phyloP scores from a whole-genome alignment of 2,888 invertebrate species.

The Temnothorax unifasciatus region DNA sequence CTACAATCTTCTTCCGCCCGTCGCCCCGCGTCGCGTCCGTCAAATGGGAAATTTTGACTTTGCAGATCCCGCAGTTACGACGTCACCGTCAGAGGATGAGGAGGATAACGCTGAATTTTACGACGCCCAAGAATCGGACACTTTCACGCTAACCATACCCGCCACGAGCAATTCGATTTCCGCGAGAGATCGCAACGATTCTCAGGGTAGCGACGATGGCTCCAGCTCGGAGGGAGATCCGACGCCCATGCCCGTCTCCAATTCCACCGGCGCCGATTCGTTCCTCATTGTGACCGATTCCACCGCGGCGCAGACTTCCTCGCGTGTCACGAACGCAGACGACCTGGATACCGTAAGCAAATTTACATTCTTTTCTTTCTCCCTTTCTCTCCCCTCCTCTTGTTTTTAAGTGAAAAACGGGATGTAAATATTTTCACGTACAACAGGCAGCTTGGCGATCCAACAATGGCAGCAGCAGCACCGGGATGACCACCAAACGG shows the following conservation, averaged over 20 bases:
- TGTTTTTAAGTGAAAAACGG: background rate
- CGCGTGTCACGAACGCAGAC: conserved; percentile 70
- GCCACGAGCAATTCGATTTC: conserved; percentile 78
- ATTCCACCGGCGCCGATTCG: conserved; percentile 78
- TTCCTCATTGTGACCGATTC: conserved; percentile 82
- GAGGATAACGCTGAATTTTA: conserved; percentile 88
- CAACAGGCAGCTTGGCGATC: conserved; percentile 82
- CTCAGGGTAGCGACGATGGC: conserved; percentile 85
- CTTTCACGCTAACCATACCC: conserved; percentile 83
- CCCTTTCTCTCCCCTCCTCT: background rate
- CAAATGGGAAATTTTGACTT: conserved; percentile 29
- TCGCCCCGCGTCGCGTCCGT: background rate
- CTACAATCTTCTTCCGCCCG: background rate
- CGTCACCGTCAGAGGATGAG: conserved; percentile 88
- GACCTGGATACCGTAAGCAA: conserved; percentile 77
- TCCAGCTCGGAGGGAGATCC: conserved; percentile 85
- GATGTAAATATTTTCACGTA: conserved; percentile 23
- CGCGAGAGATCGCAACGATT: conserved; percentile 83
- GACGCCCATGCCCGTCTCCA: conserved; percentile 79
- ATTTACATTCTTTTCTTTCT: background rate
- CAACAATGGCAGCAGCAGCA: conserved; percentile 85
- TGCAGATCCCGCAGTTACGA: conserved; percentile 82
- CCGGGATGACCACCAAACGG: conserved; percentile 85
- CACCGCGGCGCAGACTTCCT: conserved; percentile 73
- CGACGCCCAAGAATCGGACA: conserved; percentile 88